Percentiles rank a stretch among this genome's conserved stretches.
phyloP scores from a whole-genome alignment of 2,797 vertebrate genomes.

The Lutjanus argentimaculatus region DNA sequence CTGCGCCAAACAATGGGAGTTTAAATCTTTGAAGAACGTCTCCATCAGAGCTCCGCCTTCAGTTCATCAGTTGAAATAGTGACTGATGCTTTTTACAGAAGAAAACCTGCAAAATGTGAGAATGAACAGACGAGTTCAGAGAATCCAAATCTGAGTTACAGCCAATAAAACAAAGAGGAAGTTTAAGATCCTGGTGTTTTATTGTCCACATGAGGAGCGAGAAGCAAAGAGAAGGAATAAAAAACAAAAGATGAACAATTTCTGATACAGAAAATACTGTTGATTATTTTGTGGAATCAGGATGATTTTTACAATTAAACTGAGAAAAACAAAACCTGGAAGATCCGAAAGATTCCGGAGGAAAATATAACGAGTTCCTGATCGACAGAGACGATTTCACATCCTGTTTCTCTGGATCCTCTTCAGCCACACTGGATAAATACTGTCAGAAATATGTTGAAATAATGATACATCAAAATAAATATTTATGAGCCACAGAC shows the following conservation, averaged over 20 bases:
- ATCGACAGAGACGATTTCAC: too few species aligned
- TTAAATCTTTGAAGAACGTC: too few species aligned
- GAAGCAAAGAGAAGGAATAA: constrained; percentile 25
- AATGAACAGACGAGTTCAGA: too few species aligned
- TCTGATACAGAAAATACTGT: constrained; percentile 66
- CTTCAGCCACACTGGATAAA: neutral
- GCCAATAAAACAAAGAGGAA: too few species aligned
- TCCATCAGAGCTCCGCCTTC: too few species aligned
- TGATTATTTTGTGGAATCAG: constrained; percentile 23
- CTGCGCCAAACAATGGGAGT: too few species aligned
- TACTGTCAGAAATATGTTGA: neutral
- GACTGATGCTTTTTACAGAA: too few species aligned
- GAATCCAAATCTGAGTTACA: too few species aligned
- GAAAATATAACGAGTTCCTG: too few species aligned
- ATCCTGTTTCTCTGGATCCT: too few species aligned
- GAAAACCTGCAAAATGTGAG: too few species aligned
- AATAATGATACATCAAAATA: neutral
- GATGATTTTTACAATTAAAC: neutral
- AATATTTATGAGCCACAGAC: neutral
- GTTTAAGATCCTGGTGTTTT: constrained; percentile 47
- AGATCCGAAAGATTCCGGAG: neutral
- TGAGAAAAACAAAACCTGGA: neutral
- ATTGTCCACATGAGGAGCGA: constrained; percentile 49
- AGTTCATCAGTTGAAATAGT: too few species aligned
- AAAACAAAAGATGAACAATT: constrained; percentile 21